Conservation (phyloP, 2,113 vertebrate genomes). For the Alouatta palliata region DNA sequence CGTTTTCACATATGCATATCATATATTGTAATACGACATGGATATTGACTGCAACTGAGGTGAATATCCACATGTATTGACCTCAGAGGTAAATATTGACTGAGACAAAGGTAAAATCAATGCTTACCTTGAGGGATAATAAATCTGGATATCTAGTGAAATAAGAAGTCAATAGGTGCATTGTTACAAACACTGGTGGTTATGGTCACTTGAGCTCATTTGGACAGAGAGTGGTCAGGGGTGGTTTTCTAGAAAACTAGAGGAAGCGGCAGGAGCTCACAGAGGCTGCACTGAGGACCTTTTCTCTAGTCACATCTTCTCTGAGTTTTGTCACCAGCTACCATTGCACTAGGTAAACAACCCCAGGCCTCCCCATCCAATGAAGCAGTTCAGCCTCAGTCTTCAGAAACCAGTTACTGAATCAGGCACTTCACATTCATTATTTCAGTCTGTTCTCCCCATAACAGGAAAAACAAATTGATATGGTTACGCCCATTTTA, state of each 20-base stretch:
- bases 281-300: neutral
- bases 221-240: neutral
- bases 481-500: neutral
- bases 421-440: rapidly evolving
- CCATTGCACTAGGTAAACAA: rapidly evolving
- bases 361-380: rapidly evolving
- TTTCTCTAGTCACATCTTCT: too few relatives aligned
- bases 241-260: neutral
- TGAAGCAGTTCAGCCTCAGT: rapidly evolving
- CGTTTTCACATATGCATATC: conserved; percentile 55
- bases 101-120: conserved; percentile 78
- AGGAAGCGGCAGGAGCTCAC: rapidly evolving
- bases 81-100: conserved; percentile 78
- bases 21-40: conserved; percentile 69
- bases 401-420: neutral
- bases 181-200: conserved; percentile 57
- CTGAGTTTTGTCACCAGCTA: neutral
- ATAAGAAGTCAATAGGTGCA: conserved; percentile 72
- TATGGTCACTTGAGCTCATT: conserved; percentile 21
- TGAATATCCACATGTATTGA: conserved; percentile 77
- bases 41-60: conserved; percentile 72
- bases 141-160: conserved; percentile 79
- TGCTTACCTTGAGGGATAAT: conserved; percentile 79
- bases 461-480: neutral
- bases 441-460: neutral